phyloP scores from a whole-genome alignment of 2,113 vertebrate genomes.

The Thinocorus orbignyianus region DNA sequence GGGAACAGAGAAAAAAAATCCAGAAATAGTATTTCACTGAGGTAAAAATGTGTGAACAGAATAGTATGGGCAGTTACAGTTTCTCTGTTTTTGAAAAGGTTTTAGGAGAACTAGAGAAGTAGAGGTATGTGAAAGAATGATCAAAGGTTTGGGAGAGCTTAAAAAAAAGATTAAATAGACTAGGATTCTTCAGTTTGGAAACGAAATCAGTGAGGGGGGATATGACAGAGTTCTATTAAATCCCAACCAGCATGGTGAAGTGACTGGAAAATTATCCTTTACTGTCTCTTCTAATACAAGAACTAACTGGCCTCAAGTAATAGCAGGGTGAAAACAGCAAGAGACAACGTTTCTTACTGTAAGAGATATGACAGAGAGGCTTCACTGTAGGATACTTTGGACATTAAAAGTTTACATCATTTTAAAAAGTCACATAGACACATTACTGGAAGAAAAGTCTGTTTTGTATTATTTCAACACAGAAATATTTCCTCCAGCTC shows the following conservation, averaged over 20 bases:
- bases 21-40: background rate
- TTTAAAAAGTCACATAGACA: background rate
- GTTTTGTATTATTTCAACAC: background rate
- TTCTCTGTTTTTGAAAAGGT: background rate
- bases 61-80: background rate
- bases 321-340: background rate
- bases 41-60: background rate
- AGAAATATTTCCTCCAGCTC: background rate
- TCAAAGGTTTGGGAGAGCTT: background rate
- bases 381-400: background rate
- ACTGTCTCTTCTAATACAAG: background rate
- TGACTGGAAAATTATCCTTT: background rate
- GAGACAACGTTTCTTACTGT: fast-evolving
- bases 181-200: background rate
- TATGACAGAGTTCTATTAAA: background rate
- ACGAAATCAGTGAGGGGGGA: background rate
- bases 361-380: background rate
- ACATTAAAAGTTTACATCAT: background rate
- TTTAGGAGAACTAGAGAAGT: background rate
- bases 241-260: background rate
- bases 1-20: background rate
- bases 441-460: background rate
- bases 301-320: background rate
- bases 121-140: background rate
- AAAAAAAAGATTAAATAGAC: background rate